Evolutionary conservation across 1,140 invertebrate genomes (phyloP).

Genomic region (Pseudomyrmex dendroicus): DNA sequence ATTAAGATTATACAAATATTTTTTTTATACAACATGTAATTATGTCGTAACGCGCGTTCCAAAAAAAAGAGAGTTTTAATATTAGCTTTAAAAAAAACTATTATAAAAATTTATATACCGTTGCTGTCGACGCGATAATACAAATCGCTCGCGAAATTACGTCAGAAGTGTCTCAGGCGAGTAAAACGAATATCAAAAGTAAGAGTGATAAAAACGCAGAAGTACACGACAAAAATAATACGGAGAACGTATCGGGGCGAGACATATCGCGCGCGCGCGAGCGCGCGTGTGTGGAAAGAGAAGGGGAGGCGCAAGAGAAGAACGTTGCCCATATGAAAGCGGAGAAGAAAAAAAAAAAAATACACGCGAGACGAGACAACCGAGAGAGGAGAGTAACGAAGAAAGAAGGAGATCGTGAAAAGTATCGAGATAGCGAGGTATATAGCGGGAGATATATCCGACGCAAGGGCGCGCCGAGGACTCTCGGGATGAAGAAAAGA

Average conservation of each 20-base stretch:
- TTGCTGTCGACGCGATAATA: no score
- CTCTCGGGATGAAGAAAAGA: slow-evolving; percentile 74
- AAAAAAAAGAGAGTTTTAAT: no score
- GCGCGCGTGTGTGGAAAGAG: slow-evolving; percentile 32
- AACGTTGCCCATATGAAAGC: slow-evolving; percentile 25
- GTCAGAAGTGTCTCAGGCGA: background rate
- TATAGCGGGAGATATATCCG: slow-evolving; percentile 69
- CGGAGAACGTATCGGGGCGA: slow-evolving; percentile 62
- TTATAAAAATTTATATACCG: no score
- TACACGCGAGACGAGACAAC: background rate
- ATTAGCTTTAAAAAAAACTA: no score
- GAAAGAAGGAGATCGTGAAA: slow-evolving; percentile 47
- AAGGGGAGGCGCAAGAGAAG: slow-evolving; percentile 16
- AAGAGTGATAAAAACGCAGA: slow-evolving; percentile 65
- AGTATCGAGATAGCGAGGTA: slow-evolving; percentile 49
- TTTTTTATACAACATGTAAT: no score
- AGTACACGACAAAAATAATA: slow-evolving; percentile 69
- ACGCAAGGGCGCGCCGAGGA: slow-evolving; percentile 79
- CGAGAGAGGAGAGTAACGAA: slow-evolving; percentile 17
- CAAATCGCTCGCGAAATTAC: slow-evolving; percentile 40
- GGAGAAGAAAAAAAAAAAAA: slow-evolving; percentile 35
- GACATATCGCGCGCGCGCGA: slow-evolving; percentile 33
- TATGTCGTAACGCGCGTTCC: no score
- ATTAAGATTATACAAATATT: no score
- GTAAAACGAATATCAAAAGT: slow-evolving; percentile 25